These are phyloP conservation scores for Diplolepis rosae DNA, from an alignment of 2,888 invertebrate species.

Conservation along the genomic window DNA sequence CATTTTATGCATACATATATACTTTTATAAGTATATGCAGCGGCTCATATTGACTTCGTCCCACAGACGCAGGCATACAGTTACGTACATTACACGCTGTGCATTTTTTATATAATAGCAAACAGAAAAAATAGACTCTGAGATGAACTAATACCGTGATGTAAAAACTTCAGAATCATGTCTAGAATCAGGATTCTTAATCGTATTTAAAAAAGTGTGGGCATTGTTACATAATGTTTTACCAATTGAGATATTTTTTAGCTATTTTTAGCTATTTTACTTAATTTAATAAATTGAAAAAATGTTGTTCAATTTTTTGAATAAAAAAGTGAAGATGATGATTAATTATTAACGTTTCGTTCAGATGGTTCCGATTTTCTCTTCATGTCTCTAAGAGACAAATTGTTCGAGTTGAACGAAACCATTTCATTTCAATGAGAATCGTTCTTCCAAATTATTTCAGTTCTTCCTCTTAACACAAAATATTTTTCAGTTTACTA, in stretches of 20 bases:
- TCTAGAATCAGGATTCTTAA: neutral
- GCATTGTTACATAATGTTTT: neutral
- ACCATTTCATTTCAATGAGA: slow-evolving; percentile 26
- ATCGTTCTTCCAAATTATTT: slow-evolving; percentile 14
- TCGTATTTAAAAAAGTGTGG: neutral
- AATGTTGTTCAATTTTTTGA: neutral
- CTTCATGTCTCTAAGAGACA: slow-evolving; percentile 3
- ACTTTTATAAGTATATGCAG: neutral
- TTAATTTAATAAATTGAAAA: neutral
- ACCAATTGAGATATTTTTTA: neutral
- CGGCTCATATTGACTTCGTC: neutral
- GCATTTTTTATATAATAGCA: slow-evolving; percentile 39
- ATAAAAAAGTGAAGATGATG: neutral
- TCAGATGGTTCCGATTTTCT: slow-evolving; percentile 18
- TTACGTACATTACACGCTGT: slow-evolving; percentile 36
- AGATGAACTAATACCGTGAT: neutral
- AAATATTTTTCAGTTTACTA: neutral
- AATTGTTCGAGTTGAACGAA: slow-evolving; percentile 26
- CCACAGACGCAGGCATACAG: slow-evolving; percentile 30
- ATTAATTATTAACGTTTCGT: slow-evolving; percentile 10
- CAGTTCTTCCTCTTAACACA: neutral
- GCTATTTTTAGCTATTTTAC: neutral
- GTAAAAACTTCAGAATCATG: neutral
- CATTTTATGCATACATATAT: neutral
- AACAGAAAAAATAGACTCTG: slow-evolving; percentile 16